Base-by-base conservation (phyloP, 2,797 vertebrate species). In the Thripadectes ignobilis region DNA sequence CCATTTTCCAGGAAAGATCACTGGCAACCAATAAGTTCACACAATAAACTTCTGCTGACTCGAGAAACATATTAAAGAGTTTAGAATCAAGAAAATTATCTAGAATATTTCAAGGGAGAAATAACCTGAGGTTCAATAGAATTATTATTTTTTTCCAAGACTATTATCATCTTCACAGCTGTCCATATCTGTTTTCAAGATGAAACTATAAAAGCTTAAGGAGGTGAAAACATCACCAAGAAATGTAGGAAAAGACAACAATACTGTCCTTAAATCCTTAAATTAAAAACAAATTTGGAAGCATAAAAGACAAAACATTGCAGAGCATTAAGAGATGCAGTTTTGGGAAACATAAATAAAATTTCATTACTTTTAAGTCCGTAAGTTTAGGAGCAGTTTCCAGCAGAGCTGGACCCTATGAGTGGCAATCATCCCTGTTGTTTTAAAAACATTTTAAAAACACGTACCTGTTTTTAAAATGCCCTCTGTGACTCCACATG, bases 101-200 rank as follows among this genome's bases (percentile, higher is more conserved):
- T 30, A 22, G 69, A 72, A 32, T 63, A 84, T 91, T 93, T 92
- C 85, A 74, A 91, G 77, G 69, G 51, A 92, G 34, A 92, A 95
- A 95, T 91, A 93, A 94, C 68, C 55, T n/a, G 38, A 68, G 41
- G 77, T 73, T 93, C 79, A 93, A 85, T 86, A 92, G 80, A 62
- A 34, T 66, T 58, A 8, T 63, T 86, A 85, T 76, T 86, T 74
- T 88, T 92, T 80, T 24, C 77, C 45, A 34, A 59, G 71, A 43
- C 52, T 88, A 39, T 87, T 82, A 38, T 41, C 48, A 67, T 46
- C 11, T 15, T 89, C 63, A 36, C 43, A 51, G 84, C 83, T 92
- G 82, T 65, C 63, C 69, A 63, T 69, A 83, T 19, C 51, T 78
- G n/a, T 75, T 93, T 89, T 83, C 57, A 81, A 87, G n/a, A 73